Conservation (phyloP, 2,113 vertebrate species). For the Phrynosoma blainvillii region DNA sequence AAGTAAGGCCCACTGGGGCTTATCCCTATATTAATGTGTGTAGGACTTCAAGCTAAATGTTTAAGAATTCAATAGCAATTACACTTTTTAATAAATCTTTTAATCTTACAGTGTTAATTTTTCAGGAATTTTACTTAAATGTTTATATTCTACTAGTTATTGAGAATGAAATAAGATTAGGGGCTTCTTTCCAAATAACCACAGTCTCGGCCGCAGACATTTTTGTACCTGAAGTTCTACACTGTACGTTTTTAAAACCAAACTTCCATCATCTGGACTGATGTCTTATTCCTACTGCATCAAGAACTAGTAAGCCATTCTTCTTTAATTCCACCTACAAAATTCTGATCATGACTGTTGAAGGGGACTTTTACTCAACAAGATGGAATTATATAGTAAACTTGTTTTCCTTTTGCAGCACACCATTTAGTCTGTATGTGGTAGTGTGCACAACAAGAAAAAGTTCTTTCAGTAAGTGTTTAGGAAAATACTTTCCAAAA, state of each 20-base stretch:
- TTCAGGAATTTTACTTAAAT: background rate
- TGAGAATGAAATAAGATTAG: constrained; percentile 27
- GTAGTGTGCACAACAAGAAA: constrained; percentile 58
- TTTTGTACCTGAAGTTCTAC: fast-evolving
- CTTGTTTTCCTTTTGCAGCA: constrained; percentile 45
- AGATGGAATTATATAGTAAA: constrained; percentile 45
- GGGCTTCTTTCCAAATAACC: constrained; percentile 5
- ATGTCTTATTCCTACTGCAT: background rate
- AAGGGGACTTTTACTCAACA: constrained; percentile 25
- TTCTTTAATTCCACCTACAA: background rate
- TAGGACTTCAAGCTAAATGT: background rate
- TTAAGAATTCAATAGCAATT: background rate
- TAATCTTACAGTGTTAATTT: background rate
- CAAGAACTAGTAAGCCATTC: constrained; percentile 15
- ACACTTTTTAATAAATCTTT: background rate
- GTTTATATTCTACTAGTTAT: background rate
- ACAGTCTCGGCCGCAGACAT: background rate
- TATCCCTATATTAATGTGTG: background rate
- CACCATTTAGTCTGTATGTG: constrained; percentile 56
- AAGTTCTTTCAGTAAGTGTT: constrained; percentile 80
- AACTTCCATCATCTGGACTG: constrained; percentile 15
- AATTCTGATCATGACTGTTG: background rate
- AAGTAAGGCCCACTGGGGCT: background rate
- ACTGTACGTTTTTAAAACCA: constrained; percentile 19
- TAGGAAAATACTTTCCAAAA: constrained; percentile 85